A percentile compares a stretch with the other conserved stretches of the same genome.
Conservation (phyloP, 2,113 vertebrate genomes). For the Bos taurus region ARS-UCD2.0 NC_037347.1:24432501-24433000, state of each 20-base stretch:
- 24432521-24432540: not conserved
- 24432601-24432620: not conserved
- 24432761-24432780: slow-evolving; percentile 37
- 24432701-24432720: slow-evolving; percentile 44
- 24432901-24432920: not conserved
- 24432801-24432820: not conserved
- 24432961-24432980: not conserved
- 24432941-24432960: not conserved
- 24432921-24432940: not conserved
- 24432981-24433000: not conserved
- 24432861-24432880: slow-evolving; percentile 6
- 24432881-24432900: not conserved
- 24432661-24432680: not conserved
- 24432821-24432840: not conserved
- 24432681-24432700: slow-evolving; percentile 12
- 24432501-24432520: not conserved
- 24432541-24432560: not conserved
- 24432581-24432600: not conserved
- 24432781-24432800: slow-evolving; percentile 9
- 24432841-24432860: not conserved
- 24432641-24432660: slow-evolving; percentile 29
- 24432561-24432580: not conserved
- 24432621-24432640: not conserved
- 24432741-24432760: slow-evolving; percentile 49
- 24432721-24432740: not conserved